Evolutionary conservation across 2,113 vertebrate species (phyloP).

Genomic region (Murina feae): DNA sequence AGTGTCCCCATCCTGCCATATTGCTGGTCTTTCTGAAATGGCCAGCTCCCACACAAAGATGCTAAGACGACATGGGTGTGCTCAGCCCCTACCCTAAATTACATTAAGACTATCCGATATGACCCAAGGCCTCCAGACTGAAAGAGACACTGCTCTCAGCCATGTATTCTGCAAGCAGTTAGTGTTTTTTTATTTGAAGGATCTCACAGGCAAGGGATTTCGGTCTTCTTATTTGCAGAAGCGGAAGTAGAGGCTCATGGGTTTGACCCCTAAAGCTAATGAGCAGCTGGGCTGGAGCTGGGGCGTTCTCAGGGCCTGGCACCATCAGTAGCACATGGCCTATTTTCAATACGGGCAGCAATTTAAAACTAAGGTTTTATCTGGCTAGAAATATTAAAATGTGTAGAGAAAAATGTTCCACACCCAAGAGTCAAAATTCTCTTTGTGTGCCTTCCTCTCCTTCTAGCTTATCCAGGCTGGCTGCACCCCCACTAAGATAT

Average conservation of each 20-base stretch:
- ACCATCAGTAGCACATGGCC: accelerated
- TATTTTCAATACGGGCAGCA: background rate
- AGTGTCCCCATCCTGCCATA: background rate
- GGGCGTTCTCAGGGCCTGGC: accelerated
- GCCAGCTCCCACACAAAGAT: no score
- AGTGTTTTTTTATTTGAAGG: background rate
- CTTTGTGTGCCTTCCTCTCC: background rate
- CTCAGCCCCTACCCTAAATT: background rate
- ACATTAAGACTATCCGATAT: accelerated
- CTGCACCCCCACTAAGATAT: background rate
- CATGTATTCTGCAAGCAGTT: no score
- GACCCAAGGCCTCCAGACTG: background rate
- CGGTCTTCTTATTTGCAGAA: background rate
- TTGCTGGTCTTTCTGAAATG: background rate
- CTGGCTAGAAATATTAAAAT: background rate
- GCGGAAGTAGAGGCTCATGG: background rate
- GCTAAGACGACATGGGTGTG: accelerated
- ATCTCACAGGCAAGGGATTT: background rate
- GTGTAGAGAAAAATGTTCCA: background rate
- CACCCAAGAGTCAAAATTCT: background rate
- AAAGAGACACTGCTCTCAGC: background rate
- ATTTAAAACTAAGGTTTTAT: background rate
- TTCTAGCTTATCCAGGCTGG: background rate
- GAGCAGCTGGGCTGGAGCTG: no score
- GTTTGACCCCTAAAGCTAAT: no score